Evolutionary conservation across 2,113 vertebrate genomes (phyloP), one percentile per base, ranked within the genome.

Genomic region (Apus apus): DNA sequence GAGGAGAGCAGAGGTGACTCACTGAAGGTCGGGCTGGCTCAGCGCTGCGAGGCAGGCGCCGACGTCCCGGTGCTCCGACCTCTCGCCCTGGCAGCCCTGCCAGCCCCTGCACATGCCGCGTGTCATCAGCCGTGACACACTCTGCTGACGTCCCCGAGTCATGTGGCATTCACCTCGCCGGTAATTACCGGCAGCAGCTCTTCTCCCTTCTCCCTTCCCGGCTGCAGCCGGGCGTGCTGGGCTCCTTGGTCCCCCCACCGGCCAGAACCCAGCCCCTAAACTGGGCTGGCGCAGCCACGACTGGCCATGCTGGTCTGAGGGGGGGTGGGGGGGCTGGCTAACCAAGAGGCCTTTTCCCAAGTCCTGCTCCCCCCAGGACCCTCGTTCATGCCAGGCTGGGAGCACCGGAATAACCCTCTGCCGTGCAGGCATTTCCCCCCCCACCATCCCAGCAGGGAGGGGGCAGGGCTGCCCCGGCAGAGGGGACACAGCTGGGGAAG

Each of bases 61-160:
- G 57, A 43, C 8, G 64, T 40, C 89, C 82, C 20, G 1, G 12
- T 15, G 68, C 67, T 93, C 94, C 91, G 84, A 64, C 83, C 93
- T 80, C 86, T 90, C 34, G 5, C 83, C 86, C 88, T 18, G 85
- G 56, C 88, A 77, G 86, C 92, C 32, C 67, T 46, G 57, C 50
- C 92, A 86, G 60, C 91, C 86, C 73, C 88, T 95, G 92, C 83
- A 95, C 94, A 88, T 70, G 94, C 90, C 40, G 94, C 71, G 20
- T 94, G 87, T 93, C 95, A 95, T 86, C 90, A 10, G 90, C 92
- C 11, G 64, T 94, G 90, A 96, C 94, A 96, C 89, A 90, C 88
- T 89, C 78, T 86, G 92, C 95, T 97, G 95, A 96, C 95, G 92
- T 95, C 80, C 90, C 89, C 7, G 83, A 6, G 56, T 96, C 96